Base-by-base conservation (phyloP, 2,888 invertebrate species). In the Anarsia innoxiella region DNA sequence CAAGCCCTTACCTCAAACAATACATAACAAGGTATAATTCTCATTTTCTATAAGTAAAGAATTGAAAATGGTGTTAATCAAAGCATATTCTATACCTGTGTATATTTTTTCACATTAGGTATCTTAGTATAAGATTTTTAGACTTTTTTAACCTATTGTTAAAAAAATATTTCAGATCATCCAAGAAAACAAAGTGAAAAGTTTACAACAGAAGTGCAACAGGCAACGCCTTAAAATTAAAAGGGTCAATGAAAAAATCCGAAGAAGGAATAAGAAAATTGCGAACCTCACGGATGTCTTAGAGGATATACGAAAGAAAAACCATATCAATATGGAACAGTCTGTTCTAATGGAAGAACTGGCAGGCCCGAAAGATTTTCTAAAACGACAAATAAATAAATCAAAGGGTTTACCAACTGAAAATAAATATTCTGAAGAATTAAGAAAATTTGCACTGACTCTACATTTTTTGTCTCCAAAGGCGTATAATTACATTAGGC, bases 401-500 rank as follows among this genome's bases (percentile, higher is more conserved):
- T 35, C 28, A 6, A n/a, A 31, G 31, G 37, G 41, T 2, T 33
- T 30, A n/a, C 37, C 41, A 12, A 8, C 36, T 8, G 32, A 19
- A 31, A 34, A 31, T 12, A 26, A 39, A 11, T 44, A 37, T 16
- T 25, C 34, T n/a, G 34, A 28, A 12, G 37, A 27, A 29, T 15
- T 38, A 9, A 25, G 34, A 30, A 41, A 41, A 28, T 41, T 44
- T 30, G 41, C 40, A 0, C 13, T 40, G 4, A 36, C 36, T 1
- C 13, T 40, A 1, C 36, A 44, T 14, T 44, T 36, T 36, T 15
- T 41, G 13, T 39, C 39, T 1, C 45, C 45, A 1, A 40, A 33
- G 13, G 45, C 45, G 0, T 45, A 45, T 15, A 13, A 38, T 25
- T 45, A 25, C 25, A 31, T 40, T 2, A 11, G 41, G 5, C 10